These are phyloP conservation scores for Corbicula japonica DNA, from an alignment of 2,888 invertebrate species.

Conservation along the genomic window DNA sequence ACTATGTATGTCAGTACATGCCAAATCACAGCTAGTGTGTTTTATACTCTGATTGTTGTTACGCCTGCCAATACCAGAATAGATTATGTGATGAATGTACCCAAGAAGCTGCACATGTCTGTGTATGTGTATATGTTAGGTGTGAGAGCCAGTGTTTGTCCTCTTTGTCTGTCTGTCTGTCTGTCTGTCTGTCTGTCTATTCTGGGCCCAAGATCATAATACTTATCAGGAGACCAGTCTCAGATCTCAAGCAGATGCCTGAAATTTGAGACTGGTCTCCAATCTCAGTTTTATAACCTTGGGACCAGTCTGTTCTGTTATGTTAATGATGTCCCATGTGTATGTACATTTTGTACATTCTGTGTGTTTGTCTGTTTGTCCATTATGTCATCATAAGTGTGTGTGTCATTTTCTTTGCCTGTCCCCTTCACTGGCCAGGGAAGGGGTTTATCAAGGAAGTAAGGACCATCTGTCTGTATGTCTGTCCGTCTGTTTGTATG, in stretches of 20 bases:
- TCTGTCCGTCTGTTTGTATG: constrained; percentile 29
- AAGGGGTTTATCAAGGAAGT: no score
- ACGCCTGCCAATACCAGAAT: constrained; percentile 37
- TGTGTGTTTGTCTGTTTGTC: constrained; percentile 15
- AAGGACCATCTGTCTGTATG: constrained; percentile 7
- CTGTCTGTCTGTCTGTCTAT: constrained; percentile 32
- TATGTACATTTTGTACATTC: constrained; percentile 4
- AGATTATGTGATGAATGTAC: constrained; percentile 45
- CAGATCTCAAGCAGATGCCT: constrained; percentile 1
- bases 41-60: constrained; percentile 29
- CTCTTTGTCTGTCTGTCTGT: constrained; percentile 20
- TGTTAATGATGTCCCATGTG: neutral
- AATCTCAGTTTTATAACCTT: no score
- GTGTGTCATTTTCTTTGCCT: constrained; percentile 10
- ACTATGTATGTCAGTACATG: constrained; percentile 37
- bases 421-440: no score
- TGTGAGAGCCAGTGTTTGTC: neutral
- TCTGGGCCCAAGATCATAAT: no score
- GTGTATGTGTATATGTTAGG: constrained; percentile 17
- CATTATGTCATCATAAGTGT: constrained; percentile 10
- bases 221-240: no score
- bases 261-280: constrained; percentile 9
- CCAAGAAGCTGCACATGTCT: constrained; percentile 41
- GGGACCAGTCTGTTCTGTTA: constrained; percentile 1
- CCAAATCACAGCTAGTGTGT: constrained; percentile 46